These are phyloP conservation scores for Aldabrachelys gigantea DNA, from an alignment of 2,113 vertebrate genomes.

Conservation along the genomic window DNA sequence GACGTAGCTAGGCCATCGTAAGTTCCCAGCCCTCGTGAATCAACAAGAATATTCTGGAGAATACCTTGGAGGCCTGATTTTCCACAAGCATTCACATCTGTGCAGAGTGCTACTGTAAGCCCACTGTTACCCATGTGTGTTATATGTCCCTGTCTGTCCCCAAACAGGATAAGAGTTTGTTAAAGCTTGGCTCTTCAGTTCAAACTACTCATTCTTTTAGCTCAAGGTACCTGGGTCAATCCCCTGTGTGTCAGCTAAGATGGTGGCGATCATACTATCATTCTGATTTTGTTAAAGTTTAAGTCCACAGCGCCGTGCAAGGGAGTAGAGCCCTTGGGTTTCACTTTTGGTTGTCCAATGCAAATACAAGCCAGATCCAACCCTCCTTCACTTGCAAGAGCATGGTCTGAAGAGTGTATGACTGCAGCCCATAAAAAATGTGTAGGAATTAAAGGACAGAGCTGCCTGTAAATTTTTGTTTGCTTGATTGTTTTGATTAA, in stretches of 20 bases:
- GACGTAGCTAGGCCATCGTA: not conserved
- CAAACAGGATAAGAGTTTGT: not conserved
- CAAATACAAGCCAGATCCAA: not conserved
- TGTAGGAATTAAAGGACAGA: not conserved
- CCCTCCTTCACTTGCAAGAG: not conserved
- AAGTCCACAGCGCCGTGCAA: not conserved
- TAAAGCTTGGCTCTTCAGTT: not conserved
- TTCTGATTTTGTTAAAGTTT: not conserved
- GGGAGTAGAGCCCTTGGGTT: not conserved
- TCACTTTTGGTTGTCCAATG: not conserved
- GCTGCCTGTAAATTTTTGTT: not conserved
- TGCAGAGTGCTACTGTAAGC: not conserved
- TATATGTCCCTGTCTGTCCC: not conserved
- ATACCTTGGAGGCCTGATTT: not conserved
- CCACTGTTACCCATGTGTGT: not conserved
- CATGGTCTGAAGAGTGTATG: not conserved
- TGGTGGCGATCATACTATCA: not conserved
- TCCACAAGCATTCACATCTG: not conserved
- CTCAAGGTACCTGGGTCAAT: not conserved
- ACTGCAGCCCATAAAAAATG: not conserved
- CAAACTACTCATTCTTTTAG: not conserved
- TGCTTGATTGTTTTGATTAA: not conserved
- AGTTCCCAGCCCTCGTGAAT: not conserved
- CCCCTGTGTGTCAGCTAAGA: not conserved
- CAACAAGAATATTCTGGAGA: not conserved